phyloP scores from a whole-genome alignment of 2,888 invertebrate species.

The Eumerus sabulonum region DNA sequence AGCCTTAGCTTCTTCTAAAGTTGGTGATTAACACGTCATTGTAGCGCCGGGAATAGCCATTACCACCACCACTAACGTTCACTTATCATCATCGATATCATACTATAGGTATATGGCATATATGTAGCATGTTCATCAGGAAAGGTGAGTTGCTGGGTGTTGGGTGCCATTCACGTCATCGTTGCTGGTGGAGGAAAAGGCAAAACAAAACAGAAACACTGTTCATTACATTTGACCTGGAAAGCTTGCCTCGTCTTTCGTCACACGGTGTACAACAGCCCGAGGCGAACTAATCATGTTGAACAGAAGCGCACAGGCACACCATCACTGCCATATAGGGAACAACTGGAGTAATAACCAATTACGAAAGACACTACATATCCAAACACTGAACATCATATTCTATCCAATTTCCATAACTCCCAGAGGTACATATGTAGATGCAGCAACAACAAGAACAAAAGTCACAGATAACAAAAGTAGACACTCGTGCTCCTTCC shows the following conservation, averaged over 20 bases:
- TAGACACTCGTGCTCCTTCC: slow-evolving; percentile 15
- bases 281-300: slow-evolving; percentile 44
- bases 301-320: slow-evolving; percentile 15
- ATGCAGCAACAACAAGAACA: slow-evolving; percentile 40
- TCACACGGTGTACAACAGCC: background rate
- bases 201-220: slow-evolving; percentile 21
- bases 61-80: slow-evolving; percentile 43
- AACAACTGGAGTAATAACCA: slow-evolving; percentile 28
- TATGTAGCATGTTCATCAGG: slow-evolving; percentile 2
- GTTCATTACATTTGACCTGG: slow-evolving; percentile 51
- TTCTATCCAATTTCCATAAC: slow-evolving; percentile 32
- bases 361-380: slow-evolving; percentile 37
- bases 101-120: too few relatives aligned
- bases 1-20: background rate
- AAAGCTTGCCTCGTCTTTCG: slow-evolving; percentile 24
- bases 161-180: background rate
- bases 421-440: slow-evolving; percentile 9
- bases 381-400: slow-evolving; percentile 6
- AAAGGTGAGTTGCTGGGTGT: slow-evolving; percentile 13
- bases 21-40: slow-evolving; percentile 30
- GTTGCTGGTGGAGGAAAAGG: slow-evolving; percentile 22
- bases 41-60: slow-evolving; percentile 12
- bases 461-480: slow-evolving; percentile 48
- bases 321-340: slow-evolving; percentile 7
- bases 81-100: slow-evolving; percentile 40